Conservation (phyloP, 2,797 vertebrate genomes). For the Rhabdomys pumilio region DNA sequence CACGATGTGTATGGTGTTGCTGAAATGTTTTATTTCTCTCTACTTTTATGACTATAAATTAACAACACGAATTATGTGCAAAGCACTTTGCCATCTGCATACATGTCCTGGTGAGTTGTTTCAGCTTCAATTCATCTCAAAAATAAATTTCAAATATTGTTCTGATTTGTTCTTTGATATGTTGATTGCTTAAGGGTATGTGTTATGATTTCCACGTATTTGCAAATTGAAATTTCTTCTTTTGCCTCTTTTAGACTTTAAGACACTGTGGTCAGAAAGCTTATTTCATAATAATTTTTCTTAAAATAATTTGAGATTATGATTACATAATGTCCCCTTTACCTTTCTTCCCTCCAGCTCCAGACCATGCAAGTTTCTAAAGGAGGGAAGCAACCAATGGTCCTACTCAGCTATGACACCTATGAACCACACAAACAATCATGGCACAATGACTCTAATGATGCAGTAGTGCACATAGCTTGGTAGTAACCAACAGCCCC, state of each 20-base stretch:
- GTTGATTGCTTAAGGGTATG: neutral
- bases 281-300: neutral
- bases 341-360: neutral
- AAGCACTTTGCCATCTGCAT: neutral
- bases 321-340: neutral
- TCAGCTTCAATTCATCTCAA: neutral
- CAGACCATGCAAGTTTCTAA: neutral
- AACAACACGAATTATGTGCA: neutral
- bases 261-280: neutral
- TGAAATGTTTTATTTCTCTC: constrained; percentile 1
- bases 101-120: neutral
- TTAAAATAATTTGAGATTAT: neutral
- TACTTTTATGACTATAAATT: neutral
- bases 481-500: neutral
- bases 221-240: neutral
- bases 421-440: too few relatives aligned
- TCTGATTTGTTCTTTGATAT: neutral
- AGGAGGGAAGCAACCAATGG: neutral
- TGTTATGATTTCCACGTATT: neutral
- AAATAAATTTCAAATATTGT: neutral
- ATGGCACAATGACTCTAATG: neutral
- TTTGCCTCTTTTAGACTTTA: neutral
- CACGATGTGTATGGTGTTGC: neutral
- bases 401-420: too few relatives aligned
- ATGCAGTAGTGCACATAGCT: too few relatives aligned